Conservation (phyloP, 2,888 invertebrate species). For the Apotomis capreana region DNA sequence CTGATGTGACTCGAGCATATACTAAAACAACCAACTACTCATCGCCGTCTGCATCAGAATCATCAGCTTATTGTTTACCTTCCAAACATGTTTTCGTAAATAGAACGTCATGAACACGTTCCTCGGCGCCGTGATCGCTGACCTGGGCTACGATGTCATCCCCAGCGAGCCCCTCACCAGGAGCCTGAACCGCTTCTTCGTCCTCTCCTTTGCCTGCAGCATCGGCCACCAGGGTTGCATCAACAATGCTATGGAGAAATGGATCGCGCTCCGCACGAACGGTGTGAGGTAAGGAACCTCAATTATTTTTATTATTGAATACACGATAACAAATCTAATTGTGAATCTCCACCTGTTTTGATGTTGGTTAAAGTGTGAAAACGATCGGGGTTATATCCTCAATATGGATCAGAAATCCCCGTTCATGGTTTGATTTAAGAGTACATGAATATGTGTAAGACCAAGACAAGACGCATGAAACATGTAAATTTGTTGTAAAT, state of each 20-base stretch:
- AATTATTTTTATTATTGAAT: not conserved
- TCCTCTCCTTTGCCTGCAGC: conserved; percentile 86
- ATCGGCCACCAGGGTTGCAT: conserved; percentile 83
- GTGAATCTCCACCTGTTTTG: too few relatives aligned
- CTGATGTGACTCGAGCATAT: not conserved
- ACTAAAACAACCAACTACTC: too few relatives aligned
- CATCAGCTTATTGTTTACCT: not conserved
- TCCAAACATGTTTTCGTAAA: conserved; percentile 22
- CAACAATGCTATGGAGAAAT: conserved; percentile 60
- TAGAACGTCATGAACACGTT: conserved; percentile 61
- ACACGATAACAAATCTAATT: too few relatives aligned
- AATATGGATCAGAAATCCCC: too few relatives aligned
- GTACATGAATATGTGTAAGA: too few relatives aligned
- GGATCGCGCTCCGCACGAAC: conserved; percentile 52
- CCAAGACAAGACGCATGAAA: too few relatives aligned
- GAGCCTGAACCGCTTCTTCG: conserved; percentile 69
- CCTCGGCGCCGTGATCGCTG: conserved; percentile 60
- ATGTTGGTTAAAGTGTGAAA: too few relatives aligned
- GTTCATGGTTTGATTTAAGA: too few relatives aligned
- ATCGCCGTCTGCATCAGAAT: too few relatives aligned
- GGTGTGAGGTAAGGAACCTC: conserved; percentile 52
- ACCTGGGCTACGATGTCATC: conserved; percentile 63
- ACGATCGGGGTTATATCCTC: too few relatives aligned
- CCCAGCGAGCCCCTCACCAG: conserved; percentile 58
- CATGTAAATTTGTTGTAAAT: too few relatives aligned